phyloP scores from a whole-genome alignment of 2,888 invertebrate species.

The Drosophila leonis region DNA sequence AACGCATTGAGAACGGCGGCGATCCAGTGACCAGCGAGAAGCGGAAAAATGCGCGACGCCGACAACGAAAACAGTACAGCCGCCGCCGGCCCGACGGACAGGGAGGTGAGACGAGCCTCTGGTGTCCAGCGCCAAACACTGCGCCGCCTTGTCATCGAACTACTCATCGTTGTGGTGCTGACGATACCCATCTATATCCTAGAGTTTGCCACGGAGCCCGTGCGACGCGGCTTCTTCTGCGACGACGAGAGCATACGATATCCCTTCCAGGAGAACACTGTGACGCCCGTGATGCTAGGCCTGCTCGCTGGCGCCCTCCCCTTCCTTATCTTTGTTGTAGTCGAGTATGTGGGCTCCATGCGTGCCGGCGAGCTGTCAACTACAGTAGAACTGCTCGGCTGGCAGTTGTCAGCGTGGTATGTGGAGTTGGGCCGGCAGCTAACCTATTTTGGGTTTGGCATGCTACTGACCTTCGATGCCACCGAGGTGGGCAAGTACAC shows the following conservation, averaged over 20 bases:
- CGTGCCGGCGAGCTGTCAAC: conserved; percentile 48
- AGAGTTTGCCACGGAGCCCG: conserved; percentile 76
- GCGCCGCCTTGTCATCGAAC: conserved; percentile 67
- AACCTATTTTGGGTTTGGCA: conserved; percentile 69
- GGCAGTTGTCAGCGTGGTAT: conserved; percentile 62
- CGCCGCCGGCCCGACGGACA: conserved; percentile 1
- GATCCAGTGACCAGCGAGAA: conserved; percentile 12
- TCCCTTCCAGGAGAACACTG: conserved; percentile 73
- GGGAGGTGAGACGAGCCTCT: conserved; percentile 15
- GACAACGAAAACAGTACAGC: conserved; percentile 46
- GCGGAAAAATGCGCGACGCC: conserved; percentile 60
- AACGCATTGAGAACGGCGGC: conserved; percentile 37
- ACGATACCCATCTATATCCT: conserved; percentile 70
- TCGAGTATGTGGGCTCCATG: conserved; percentile 68
- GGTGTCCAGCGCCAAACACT: conserved; percentile 47
- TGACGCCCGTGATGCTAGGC: conserved; percentile 65
- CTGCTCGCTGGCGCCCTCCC: conserved; percentile 61
- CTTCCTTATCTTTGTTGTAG: conserved; percentile 52
- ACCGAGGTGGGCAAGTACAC: conserved; percentile 83
- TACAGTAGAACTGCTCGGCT: conserved; percentile 55
- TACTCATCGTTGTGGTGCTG: conserved; percentile 69
- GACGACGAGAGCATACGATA: conserved; percentile 78
- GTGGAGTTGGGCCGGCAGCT: conserved; percentile 61
- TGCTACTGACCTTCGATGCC: conserved; percentile 73
- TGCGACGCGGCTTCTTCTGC: conserved; percentile 80